Conservation (phyloP, 2,888 invertebrate species). For the Nemotelus pantherinus region DNA sequence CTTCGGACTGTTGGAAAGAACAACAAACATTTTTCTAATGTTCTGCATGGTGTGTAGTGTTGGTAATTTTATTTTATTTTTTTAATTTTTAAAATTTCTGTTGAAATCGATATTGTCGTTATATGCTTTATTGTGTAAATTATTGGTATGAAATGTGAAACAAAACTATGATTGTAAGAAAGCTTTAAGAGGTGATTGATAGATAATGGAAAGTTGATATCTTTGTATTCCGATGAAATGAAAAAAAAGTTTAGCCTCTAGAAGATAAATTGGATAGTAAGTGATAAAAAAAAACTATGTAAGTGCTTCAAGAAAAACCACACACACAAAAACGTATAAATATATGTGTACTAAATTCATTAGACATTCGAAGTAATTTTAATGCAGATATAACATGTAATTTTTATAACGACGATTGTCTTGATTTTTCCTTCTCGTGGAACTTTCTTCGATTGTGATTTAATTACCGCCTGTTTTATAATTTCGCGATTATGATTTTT, state of each 20-base stretch:
- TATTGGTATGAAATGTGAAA: constrained; percentile 26
- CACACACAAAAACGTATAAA: background rate
- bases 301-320: background rate
- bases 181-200: background rate
- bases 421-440: background rate
- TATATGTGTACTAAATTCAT: background rate
- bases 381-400: background rate
- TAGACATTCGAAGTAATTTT: background rate
- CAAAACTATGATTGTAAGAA: background rate
- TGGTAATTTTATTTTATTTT: constrained; percentile 5
- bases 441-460: constrained; percentile 28
- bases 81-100: constrained; percentile 32
- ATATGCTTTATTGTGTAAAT: background rate
- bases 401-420: background rate
- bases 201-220: background rate
- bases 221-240: background rate
- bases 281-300: constrained; percentile 1
- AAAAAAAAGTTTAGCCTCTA: background rate
- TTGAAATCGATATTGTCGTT: constrained; percentile 6
- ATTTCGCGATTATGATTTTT: constrained; percentile 10
- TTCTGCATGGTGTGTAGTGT: background rate
- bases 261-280: constrained; percentile 8
- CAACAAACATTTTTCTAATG: background rate
- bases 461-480: constrained; percentile 4
- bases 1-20: constrained; percentile 5